Conservation (phyloP, 2,113 vertebrate species). For the Cariama cristata region DNA sequence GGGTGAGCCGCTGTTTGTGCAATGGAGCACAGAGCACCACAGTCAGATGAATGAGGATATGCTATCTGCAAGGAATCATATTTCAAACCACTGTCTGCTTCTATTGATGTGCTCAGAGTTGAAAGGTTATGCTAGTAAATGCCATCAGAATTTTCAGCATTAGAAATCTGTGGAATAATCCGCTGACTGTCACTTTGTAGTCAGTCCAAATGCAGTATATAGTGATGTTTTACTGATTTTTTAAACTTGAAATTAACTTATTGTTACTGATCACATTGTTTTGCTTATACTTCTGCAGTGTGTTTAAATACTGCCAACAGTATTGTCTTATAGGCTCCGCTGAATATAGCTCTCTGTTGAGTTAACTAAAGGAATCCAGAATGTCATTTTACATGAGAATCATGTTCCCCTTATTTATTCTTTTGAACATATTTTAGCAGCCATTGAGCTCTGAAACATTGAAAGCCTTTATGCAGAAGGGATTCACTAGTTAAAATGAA, state of each 20-base stretch:
- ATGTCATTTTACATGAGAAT: constrained; percentile 57
- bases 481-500: constrained; percentile 52
- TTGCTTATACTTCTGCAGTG: constrained; percentile 41
- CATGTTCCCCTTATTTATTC: constrained; percentile 70
- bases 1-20: constrained; percentile 83
- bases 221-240: constrained; percentile 60
- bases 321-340: constrained; percentile 43
- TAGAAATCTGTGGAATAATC: constrained; percentile 79
- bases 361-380: constrained; percentile 56
- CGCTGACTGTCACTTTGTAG: constrained; percentile 75
- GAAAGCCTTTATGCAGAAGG: constrained; percentile 58
- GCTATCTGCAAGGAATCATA: constrained; percentile 86
- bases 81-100: constrained; percentile 85
- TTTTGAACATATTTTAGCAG: constrained; percentile 72
- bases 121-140: constrained; percentile 87
- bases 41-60: constrained; percentile 86
- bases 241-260: constrained; percentile 72
- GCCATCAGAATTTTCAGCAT: constrained; percentile 82
- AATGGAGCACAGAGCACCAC: constrained; percentile 80
- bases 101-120: constrained; percentile 87
- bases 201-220: constrained; percentile 47
- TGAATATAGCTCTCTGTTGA: constrained; percentile 47
- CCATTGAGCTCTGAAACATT: constrained; percentile 65
- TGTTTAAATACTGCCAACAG: constrained; percentile 33
- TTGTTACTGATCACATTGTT: constrained; percentile 40